A percentile compares a stretch with the other conserved stretches of the same genome.
These are phyloP conservation scores for Branchinecta lynchi DNA, from an alignment of 1,140 invertebrate genomes.

Conservation along the genomic window DNA sequence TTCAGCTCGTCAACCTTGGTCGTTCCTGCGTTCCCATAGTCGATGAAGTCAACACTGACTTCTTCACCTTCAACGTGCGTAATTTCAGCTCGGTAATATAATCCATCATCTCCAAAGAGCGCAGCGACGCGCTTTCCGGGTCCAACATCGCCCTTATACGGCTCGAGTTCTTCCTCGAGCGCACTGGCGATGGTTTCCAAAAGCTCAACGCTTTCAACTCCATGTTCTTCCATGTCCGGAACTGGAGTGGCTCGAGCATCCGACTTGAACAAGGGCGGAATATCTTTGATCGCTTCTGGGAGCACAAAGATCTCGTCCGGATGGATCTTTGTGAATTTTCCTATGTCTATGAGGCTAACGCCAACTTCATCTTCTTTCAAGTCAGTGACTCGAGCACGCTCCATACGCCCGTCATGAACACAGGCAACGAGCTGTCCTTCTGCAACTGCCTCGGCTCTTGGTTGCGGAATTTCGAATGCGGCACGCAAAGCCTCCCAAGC, in stretches of 20 bases:
- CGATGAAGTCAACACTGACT: conserved; percentile 35
- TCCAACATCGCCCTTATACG: conserved; percentile 5
- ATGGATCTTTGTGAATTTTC: background rate
- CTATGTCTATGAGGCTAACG: background rate
- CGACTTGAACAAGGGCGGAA: background rate
- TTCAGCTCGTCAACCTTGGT: conserved; percentile 33
- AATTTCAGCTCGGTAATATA: conserved; percentile 32
- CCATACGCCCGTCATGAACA: background rate
- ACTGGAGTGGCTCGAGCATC: too few species aligned
- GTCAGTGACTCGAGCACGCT: background rate
- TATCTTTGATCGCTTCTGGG: background rate
- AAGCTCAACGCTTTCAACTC: too few species aligned
- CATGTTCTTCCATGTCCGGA: too few species aligned
- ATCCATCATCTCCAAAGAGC: conserved; percentile 21
- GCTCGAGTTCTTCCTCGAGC: background rate
- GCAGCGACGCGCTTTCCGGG: conserved; percentile 13
- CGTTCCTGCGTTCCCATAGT: conserved; percentile 36
- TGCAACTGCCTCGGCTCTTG: background rate
- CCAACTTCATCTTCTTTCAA: background rate
- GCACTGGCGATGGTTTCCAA: background rate
- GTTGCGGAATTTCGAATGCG: background rate
- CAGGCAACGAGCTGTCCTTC: background rate
- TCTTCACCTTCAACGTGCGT: conserved; percentile 26
- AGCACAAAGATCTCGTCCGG: background rate
- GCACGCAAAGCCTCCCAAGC: background rate